Percentiles rank a stretch among this genome's conserved stretches.
These are phyloP conservation scores for Gephyroberyx darwinii DNA, from an alignment of 2,797 vertebrate species.

Conservation along the genomic window DNA sequence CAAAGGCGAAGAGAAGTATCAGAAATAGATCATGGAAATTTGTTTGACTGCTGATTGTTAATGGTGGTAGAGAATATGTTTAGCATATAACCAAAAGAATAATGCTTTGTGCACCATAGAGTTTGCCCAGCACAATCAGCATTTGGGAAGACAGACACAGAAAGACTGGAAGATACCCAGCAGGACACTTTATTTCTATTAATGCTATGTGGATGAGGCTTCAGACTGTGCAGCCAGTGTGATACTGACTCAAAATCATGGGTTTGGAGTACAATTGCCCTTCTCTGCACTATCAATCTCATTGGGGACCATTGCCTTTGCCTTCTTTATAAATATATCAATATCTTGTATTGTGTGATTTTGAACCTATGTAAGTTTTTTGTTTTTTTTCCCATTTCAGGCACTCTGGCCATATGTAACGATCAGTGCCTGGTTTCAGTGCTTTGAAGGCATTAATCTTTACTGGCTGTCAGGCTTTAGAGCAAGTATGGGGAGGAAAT, in stretches of 20 bases:
- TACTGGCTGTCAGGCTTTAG: constrained; percentile 11
- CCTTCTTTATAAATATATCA: constrained; percentile 38
- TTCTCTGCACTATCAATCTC: constrained; percentile 78
- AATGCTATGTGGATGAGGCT: constrained; percentile 54
- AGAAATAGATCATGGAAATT: constrained; percentile 4
- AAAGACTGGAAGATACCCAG: constrained; percentile 33
- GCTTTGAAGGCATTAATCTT: constrained; percentile 28
- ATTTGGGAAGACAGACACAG: constrained; percentile 18
- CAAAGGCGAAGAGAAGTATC: not conserved
- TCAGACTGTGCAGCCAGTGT: constrained; percentile 48
- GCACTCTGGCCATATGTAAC: constrained; percentile 12
- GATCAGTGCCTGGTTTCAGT: constrained; percentile 35
- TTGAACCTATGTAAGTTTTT: constrained; percentile 28
- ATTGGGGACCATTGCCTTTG: constrained; percentile 51
- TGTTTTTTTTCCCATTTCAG: constrained; percentile 15
- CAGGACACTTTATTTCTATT: constrained; percentile 54
- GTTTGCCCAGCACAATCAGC: constrained; percentile 13
- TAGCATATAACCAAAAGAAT: constrained; percentile 14
- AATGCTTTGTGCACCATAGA: constrained; percentile 1
- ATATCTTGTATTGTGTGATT: constrained; percentile 39
- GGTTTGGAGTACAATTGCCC: constrained; percentile 74
- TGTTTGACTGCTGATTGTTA: constrained; percentile 6
- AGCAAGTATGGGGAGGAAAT: constrained; percentile 44
- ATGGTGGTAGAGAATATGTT: constrained; percentile 9
- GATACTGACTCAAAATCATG: constrained; percentile 53